These are phyloP conservation scores for Caenorhabditis afra DNA, from an alignment of 2,888 invertebrate species.

Conservation along the genomic window DNA sequence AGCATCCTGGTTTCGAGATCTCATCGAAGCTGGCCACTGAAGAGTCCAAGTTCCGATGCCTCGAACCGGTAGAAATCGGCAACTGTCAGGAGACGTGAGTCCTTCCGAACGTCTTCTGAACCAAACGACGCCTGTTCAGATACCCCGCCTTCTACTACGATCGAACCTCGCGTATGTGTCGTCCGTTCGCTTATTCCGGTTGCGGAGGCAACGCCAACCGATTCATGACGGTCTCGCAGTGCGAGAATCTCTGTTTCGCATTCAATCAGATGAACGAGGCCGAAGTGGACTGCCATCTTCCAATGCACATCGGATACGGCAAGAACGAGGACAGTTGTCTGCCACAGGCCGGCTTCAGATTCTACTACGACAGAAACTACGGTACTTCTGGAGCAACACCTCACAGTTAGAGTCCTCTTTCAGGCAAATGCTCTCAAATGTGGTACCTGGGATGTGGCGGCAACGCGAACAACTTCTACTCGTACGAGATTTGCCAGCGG, in stretches of 20 bases:
- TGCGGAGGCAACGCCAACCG: constrained; percentile 78
- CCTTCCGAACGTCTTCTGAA: neutral
- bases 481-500: constrained; percentile 66
- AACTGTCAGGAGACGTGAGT: constrained; percentile 70
- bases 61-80: constrained; percentile 72
- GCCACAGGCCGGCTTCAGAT: constrained; percentile 73
- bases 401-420: constrained; percentile 21
- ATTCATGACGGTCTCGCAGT: constrained; percentile 76
- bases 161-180: constrained; percentile 64
- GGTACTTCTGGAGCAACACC: too few relatives aligned
- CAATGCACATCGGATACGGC: constrained; percentile 76
- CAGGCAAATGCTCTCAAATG: constrained; percentile 76
- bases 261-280: constrained; percentile 66
- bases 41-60: constrained; percentile 68
- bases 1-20: constrained; percentile 64
- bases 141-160: constrained; percentile 72
- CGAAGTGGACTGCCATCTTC: constrained; percentile 74
- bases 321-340: constrained; percentile 70
- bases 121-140: constrained; percentile 21
- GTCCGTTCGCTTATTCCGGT: constrained; percentile 76
- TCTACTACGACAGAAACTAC: constrained; percentile 76
- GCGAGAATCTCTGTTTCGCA: constrained; percentile 67
- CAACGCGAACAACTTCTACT: constrained; percentile 74
- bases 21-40: constrained; percentile 59
- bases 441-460: constrained; percentile 79